These are phyloP conservation scores for Tapera naevia DNA, from an alignment of 2,797 vertebrate species.

Conservation along the genomic window DNA sequence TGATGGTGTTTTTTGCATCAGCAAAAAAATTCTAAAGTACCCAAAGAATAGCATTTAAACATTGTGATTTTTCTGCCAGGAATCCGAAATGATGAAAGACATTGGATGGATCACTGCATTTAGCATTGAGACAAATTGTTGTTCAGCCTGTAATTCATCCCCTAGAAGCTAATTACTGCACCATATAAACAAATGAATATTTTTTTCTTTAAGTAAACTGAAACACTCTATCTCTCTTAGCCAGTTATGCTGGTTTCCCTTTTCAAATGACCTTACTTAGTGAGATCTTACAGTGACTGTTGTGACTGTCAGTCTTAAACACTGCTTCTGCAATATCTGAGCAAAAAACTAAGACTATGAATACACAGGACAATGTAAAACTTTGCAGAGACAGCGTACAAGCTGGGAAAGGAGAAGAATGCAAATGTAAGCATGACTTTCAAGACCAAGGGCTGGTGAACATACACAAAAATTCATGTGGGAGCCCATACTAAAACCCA, in stretches of 20 bases:
- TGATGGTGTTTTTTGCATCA: neutral
- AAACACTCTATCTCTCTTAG: neutral
- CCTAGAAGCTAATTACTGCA: neutral
- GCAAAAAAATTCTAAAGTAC: neutral
- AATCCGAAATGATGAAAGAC: neutral
- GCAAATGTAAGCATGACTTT: neutral
- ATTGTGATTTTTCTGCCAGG: neutral
- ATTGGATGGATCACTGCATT: neutral
- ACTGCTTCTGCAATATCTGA: neutral
- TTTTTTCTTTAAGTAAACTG: neutral
- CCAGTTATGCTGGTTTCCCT: neutral
- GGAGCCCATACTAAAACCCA: neutral
- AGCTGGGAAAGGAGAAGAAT: neutral
- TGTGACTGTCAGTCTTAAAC: neutral
- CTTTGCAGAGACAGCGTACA: accelerated
- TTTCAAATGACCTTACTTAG: neutral
- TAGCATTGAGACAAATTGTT: neutral
- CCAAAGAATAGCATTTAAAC: neutral
- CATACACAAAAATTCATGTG: accelerated
- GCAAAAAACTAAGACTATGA: neutral
- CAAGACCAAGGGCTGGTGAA: neutral
- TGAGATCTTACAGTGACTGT: neutral
- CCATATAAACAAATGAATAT: accelerated
- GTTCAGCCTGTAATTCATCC: neutral
- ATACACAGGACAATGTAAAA: accelerated